Evolutionary conservation across 2,797 vertebrate species (phyloP).

Genomic region (Cossypha heuglini): DNA sequence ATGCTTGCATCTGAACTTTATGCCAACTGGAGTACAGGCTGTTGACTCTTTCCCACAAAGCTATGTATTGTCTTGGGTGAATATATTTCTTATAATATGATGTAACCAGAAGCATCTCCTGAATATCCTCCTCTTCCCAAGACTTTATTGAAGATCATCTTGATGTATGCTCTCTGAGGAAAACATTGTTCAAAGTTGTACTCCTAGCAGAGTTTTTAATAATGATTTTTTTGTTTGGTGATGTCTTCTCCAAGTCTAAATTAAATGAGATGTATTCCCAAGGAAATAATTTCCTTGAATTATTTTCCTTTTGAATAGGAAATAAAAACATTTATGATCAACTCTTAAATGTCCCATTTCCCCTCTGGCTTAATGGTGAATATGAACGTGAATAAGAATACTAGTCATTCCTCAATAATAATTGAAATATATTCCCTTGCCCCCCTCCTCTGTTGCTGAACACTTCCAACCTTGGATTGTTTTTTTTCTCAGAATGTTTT

Average conservation of each 20-base stretch:
- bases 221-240: slow-evolving; percentile 60
- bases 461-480: slow-evolving; percentile 54
- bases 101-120: slow-evolving; percentile 64
- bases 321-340: slow-evolving; percentile 72
- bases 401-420: slow-evolving; percentile 56
- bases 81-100: slow-evolving; percentile 54
- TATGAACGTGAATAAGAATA: slow-evolving; percentile 63
- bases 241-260: slow-evolving; percentile 57
- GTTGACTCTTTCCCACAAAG: slow-evolving; percentile 52
- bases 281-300: slow-evolving; percentile 62
- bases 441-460: slow-evolving; percentile 34
- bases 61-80: slow-evolving; percentile 50
- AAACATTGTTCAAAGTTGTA: slow-evolving; percentile 57
- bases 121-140: slow-evolving; percentile 43
- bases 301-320: slow-evolving; percentile 68
- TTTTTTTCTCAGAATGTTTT: slow-evolving; percentile 53
- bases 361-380: slow-evolving; percentile 59
- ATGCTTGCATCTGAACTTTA: slow-evolving; percentile 24
- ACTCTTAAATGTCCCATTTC: slow-evolving; percentile 53
- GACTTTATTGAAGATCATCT: slow-evolving; percentile 49
- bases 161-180: slow-evolving; percentile 59
- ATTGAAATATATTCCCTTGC: slow-evolving; percentile 48
- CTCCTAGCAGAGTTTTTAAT: slow-evolving; percentile 52
- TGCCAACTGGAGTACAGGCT: slow-evolving; percentile 42
- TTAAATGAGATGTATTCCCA: slow-evolving; percentile 69